phyloP scores from a whole-genome alignment of 2,113 vertebrate species.

The Ammospiza caudacuta region DNA sequence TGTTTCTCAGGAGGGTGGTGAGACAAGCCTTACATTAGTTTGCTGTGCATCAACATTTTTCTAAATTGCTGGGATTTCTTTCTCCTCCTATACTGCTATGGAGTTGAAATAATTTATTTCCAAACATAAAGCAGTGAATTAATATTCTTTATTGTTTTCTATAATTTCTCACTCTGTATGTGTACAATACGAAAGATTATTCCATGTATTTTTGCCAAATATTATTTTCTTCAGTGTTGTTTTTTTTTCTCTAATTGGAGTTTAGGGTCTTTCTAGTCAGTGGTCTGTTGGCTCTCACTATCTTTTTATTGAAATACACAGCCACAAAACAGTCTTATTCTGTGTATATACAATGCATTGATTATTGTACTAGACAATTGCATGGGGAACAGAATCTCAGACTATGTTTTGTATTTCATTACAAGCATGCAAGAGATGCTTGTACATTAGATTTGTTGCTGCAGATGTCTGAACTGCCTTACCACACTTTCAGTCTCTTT shows the following conservation, averaged over 20 bases:
- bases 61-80: background rate
- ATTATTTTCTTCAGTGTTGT: no score
- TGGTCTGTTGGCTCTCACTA: background rate
- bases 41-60: background rate
- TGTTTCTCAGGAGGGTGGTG: conserved; percentile 11
- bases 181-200: background rate
- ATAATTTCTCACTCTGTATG: background rate
- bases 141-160: background rate
- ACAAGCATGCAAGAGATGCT: background rate
- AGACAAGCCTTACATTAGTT: conserved; percentile 12
- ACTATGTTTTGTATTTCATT: background rate
- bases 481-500: background rate
- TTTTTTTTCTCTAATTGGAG: background rate
- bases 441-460: background rate
- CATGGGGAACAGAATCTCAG: background rate
- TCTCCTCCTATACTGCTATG: background rate
- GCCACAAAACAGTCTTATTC: background rate
- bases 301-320: background rate
- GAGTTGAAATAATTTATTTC: background rate
- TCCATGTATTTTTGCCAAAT: background rate
- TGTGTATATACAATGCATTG: background rate
- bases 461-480: background rate
- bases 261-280: background rate
- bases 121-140: background rate
- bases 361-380: background rate